phyloP scores from a whole-genome alignment of 2,888 invertebrate genomes.

The Stenichneumon culpator region DNA sequence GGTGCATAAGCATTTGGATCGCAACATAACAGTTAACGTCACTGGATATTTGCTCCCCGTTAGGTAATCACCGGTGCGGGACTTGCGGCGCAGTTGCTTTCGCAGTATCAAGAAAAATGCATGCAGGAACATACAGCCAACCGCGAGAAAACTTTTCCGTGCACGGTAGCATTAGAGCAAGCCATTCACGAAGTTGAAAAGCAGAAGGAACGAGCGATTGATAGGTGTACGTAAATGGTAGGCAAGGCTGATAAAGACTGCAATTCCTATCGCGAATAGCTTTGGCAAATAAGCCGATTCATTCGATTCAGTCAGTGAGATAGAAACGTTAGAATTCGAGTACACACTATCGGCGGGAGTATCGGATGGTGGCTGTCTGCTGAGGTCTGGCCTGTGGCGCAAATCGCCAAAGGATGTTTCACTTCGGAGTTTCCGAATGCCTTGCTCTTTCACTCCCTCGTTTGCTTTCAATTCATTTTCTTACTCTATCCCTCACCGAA shows the following conservation, averaged over 20 bases:
- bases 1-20: too few species aligned
- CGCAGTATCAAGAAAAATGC: constrained; percentile 5
- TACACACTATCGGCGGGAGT: constrained; percentile 24
- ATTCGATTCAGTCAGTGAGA: constrained; percentile 42
- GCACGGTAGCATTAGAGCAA: not conserved
- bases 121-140: not conserved
- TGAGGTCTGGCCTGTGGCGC: constrained; percentile 26
- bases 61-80: not conserved
- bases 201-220: constrained; percentile 5
- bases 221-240: constrained; percentile 34
- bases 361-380: constrained; percentile 33
- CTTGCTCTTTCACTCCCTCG: constrained; percentile 25
- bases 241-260: constrained; percentile 48
- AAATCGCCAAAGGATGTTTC: constrained; percentile 56
- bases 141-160: not conserved
- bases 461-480: constrained; percentile 37
- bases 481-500: constrained; percentile 9
- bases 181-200: constrained; percentile 10
- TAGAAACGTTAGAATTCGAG: constrained; percentile 55
- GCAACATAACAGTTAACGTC: too few species aligned
- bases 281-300: constrained; percentile 55
- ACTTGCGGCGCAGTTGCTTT: not conserved
- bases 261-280: constrained; percentile 51
- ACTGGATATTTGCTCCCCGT: not conserved
- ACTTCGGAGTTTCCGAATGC: constrained; percentile 10